A percentile compares a stretch with the other conserved stretches of the same genome.
These are phyloP conservation scores for Candidula unifasciata DNA, from an alignment of 2,888 invertebrate species.

Conservation along the genomic window DNA sequence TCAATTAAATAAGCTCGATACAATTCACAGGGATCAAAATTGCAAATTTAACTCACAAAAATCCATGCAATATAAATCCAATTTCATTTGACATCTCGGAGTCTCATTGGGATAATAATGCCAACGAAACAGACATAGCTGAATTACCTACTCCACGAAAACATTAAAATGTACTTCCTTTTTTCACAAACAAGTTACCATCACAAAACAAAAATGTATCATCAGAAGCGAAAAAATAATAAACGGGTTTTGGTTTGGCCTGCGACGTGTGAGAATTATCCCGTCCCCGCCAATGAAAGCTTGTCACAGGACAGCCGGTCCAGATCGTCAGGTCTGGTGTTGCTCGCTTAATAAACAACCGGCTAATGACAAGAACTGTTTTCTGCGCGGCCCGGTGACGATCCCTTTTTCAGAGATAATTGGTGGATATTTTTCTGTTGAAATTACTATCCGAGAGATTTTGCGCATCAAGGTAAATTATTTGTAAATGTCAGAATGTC, in stretches of 20 bases:
- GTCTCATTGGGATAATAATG: background rate
- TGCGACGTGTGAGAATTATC: background rate
- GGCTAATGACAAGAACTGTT: background rate
- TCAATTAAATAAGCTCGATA: background rate
- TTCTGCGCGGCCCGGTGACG: background rate
- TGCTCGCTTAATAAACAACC: slow-evolving; percentile 15
- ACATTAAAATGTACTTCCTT: no score
- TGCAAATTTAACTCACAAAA: background rate
- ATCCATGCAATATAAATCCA: background rate
- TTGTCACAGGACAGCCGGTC: background rate
- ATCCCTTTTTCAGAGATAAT: background rate
- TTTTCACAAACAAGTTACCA: no score
- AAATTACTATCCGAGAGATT: background rate
- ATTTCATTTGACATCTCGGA: background rate
- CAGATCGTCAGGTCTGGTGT: background rate
- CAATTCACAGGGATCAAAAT: background rate
- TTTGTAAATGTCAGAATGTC: background rate
- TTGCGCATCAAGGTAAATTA: background rate
- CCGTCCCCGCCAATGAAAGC: background rate
- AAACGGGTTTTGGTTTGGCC: background rate
- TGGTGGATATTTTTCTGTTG: background rate
- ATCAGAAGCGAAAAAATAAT: background rate
- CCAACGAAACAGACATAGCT: background rate
- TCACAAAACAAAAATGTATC: no score
- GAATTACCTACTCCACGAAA: background rate